Evolutionary conservation across 2,888 invertebrate species (phyloP).

Genomic region (Lycocerus yunnanus): DNA sequence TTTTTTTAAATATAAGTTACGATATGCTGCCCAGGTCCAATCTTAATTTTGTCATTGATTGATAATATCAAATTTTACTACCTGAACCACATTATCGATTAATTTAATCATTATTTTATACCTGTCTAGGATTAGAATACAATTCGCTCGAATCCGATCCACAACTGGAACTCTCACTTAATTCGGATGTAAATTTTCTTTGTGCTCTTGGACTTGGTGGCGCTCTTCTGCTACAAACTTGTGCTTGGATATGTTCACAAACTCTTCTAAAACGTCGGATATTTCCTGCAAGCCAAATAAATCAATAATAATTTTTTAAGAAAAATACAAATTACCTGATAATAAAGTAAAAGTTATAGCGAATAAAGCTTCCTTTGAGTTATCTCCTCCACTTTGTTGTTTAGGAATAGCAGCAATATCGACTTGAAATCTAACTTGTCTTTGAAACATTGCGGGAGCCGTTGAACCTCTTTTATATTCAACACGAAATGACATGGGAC

Average conservation of each 20-base stretch:
- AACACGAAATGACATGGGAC: slow-evolving; percentile 96
- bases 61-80: neutral
- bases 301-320: neutral
- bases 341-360: slow-evolving; percentile 93
- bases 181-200: slow-evolving; percentile 67
- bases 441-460: slow-evolving; percentile 94
- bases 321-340: slow-evolving; percentile 69
- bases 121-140: slow-evolving; percentile 53
- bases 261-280: slow-evolving; percentile 92
- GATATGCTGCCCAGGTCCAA: neutral
- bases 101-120: slow-evolving; percentile 28
- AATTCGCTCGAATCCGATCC: slow-evolving; percentile 71
- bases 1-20: neutral
- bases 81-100: neutral
- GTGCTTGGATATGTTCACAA: slow-evolving; percentile 94
- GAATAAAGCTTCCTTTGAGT: slow-evolving; percentile 76
- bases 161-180: slow-evolving; percentile 72
- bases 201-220: slow-evolving; percentile 69
- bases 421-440: slow-evolving; percentile 95
- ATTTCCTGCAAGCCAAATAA: slow-evolving; percentile 70
- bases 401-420: slow-evolving; percentile 85
- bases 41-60: neutral
- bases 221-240: slow-evolving; percentile 61
- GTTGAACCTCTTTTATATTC: slow-evolving; percentile 95
- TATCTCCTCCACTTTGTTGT: slow-evolving; percentile 71